Base-by-base conservation (phyloP, 2,797 vertebrate genomes). In the Lepilemur septentrionalis region DNA sequence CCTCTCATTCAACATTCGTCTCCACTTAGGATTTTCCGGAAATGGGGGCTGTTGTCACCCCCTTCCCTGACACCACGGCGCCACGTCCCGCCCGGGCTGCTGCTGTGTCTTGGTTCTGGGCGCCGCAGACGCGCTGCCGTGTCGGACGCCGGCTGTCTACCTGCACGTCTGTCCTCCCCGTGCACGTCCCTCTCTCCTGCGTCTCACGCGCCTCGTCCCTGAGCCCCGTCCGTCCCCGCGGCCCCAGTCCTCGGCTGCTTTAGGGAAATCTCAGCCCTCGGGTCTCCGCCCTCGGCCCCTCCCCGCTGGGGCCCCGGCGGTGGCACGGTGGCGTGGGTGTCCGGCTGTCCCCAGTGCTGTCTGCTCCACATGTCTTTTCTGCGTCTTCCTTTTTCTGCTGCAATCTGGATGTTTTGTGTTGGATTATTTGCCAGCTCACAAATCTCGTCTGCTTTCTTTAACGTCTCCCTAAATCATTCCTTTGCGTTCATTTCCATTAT, bases 261-360 rank as follows among this genome's bases (percentile, higher is more conserved):
- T 0, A 22, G 75, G 70, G 15, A 15, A 1, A 15, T 28, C 28
- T 22, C 3, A 0, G 32, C 28, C 22, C 4, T 28, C 1, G 11
- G 7, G 52, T 20, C 59, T 28, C 57, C 4, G 25, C 57, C 57
- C 57, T 25, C 11, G 57, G 14, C 30, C 35, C 35, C 48, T 3
- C 35, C n/a, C 9, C 13, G 3, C 9, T n/a, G 7, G 22, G 65
- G 48, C 32, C 18, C 48, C 75, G 1, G 0, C 2, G 38, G 38
- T 23, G 2, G 8, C 65, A 13, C 7, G 1, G 0, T 12, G 3
- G 22, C 63, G 1, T 1, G 1, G 1, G 15, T 9, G 41, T 1
- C 18, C 0, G 38, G 20, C 20, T 0, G 20, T 23, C 30, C 61
- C 23, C 0, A 1, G 14, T 3, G 25, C 38, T 32, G 1, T 4